A percentile compares a stretch with the other conserved stretches of the same genome.
These are phyloP conservation scores for Pomacea maculata DNA, from an alignment of 1,140 invertebrate species.

Conservation along the genomic window DNA sequence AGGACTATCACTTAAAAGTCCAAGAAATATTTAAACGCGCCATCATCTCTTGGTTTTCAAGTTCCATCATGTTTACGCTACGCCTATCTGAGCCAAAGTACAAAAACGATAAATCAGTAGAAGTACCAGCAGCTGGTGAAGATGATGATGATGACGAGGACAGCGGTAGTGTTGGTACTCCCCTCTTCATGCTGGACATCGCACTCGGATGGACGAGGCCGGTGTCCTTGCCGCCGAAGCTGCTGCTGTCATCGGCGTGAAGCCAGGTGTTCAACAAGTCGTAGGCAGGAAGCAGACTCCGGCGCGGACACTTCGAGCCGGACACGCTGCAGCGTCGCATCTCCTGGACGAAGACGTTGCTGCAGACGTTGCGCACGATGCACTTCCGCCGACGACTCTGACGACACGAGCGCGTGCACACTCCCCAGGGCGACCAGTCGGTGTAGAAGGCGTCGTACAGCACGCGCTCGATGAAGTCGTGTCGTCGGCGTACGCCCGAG, in stretches of 20 bases:
- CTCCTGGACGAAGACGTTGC: conserved; percentile 78
- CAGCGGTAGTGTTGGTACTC: no score
- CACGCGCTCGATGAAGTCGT: conserved; percentile 58
- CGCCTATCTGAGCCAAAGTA: no score
- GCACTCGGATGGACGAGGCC: no score
- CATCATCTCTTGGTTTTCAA: no score
- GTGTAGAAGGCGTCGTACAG: conserved; percentile 67
- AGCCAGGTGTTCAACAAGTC: neutral
- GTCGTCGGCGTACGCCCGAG: conserved; percentile 31
- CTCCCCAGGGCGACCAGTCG: conserved; percentile 73
- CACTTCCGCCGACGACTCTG: conserved; percentile 77
- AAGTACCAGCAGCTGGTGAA: no score
- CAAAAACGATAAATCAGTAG: no score
- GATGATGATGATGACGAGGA: no score
- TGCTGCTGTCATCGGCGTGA: neutral
- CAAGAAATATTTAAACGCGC: no score
- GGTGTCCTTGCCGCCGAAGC: neutral
- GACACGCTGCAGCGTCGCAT: conserved; percentile 76
- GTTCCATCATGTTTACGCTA: no score
- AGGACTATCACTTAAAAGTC: no score
- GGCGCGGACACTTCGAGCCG: conserved; percentile 33
- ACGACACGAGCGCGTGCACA: conserved; percentile 71
- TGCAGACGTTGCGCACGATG: conserved; percentile 73
- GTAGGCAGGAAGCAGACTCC: neutral
- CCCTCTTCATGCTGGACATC: no score